phyloP scores from a whole-genome alignment of 2,888 invertebrate species.

The Tetranychus truncatus region DNA sequence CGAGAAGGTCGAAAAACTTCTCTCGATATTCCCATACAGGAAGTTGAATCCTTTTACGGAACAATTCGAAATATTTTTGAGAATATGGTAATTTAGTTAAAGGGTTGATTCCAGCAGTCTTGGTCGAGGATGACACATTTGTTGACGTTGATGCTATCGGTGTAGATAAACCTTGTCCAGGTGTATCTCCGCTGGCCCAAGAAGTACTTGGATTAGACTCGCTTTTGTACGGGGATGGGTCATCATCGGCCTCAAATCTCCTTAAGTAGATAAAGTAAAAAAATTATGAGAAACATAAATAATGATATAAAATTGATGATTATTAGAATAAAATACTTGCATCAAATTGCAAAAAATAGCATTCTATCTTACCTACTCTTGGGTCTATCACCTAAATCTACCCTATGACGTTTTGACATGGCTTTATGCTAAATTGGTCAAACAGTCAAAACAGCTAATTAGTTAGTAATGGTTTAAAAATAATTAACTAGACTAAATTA shows the following conservation, averaged over 20 bases:
- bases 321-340: neutral
- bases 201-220: neutral
- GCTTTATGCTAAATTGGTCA: neutral
- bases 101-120: conserved; percentile 42
- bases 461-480: neutral
- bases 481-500: no score
- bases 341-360: neutral
- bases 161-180: neutral
- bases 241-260: neutral
- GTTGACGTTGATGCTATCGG: neutral
- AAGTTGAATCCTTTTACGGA: conserved; percentile 64
- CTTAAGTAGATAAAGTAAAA: neutral
- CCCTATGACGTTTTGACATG: conserved; percentile 1
- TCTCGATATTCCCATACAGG: conserved; percentile 96
- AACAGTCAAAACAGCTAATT: neutral
- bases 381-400: neutral
- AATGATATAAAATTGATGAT: neutral
- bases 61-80: conserved; percentile 44
- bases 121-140: neutral
- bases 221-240: neutral
- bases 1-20: conserved; percentile 84
- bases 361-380: neutral
- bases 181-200: neutral
- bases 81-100: conserved; percentile 67
- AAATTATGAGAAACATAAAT: neutral